Base-by-base conservation (phyloP, 92 coral and sea anemone genomes). In the Epizoanthus ramosus region DNA sequence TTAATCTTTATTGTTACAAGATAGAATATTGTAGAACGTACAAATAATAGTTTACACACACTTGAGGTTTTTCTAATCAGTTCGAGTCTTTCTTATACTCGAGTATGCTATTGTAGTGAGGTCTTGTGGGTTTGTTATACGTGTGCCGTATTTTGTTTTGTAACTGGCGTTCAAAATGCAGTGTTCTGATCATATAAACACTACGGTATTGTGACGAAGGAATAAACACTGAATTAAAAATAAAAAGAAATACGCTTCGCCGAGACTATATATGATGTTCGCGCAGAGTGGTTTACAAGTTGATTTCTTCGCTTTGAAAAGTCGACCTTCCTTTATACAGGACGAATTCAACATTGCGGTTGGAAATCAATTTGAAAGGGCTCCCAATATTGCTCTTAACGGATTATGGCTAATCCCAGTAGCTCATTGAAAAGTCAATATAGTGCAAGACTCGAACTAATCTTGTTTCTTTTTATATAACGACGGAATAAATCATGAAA, bases 1-100 rank as follows among this genome's bases (percentile, higher is more conserved):
- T 60, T 77, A 60, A 77, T 77, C 82, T 77, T 77, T 61, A 77
- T 76, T 39, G 57, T 69, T 77, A 68, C 60, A 52, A 61, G 82
- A 61, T 60, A 39, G 57, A 60, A 19, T 59, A 17, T 57, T 35
- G 24, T 75, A 22, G 80, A 75, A 76, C 6, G 37, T 74, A 35
- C 39, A 74, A 58, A 61, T 47, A 53, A 10, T 19, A 75, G 37
- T 31, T 28, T 35, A 57, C 37, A n/a, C 9, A 37, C 1, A 12
- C 33, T 3, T 3, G 39, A 19, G n/a, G 69, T 37, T 60, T 41
- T 59, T 61, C 37, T 8, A 15, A 39, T 37, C 19, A 13, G 13
- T 60, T 41, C 21, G 22, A 41, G 66, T 8, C 57, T 12, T 22
- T 61, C 50, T 61, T 39, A 63, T 3, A 33, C 13, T 67, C 71